Evolutionary conservation across 2,113 vertebrate genomes (phyloP), one percentile per base, ranked within the genome.

Genomic region (Clarias gariepinus): DNA sequence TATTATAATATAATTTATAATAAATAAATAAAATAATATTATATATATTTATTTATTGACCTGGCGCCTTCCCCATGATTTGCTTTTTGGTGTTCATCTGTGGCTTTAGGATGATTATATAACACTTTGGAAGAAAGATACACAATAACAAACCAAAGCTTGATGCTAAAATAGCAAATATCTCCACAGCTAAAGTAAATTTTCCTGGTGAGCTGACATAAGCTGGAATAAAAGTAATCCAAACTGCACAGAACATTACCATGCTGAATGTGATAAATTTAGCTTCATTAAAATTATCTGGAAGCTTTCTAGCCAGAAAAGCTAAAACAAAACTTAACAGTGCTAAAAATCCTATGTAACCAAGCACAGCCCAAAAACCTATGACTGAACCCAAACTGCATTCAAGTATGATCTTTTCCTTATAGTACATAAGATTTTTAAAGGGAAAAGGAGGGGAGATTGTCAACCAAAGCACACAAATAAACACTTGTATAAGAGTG

Each of bases 181-280:
- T 93, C 41, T 95, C 95, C 3, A 95, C 94, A 69, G 95, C 94
- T 15, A 95, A 94, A 61, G 94, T 95, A 57, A 94, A 94, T 85
- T 95, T 96, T 2, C 94, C 95, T 41, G 95, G 95, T 61, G 95
- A 95, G 85, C 95, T 96, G 85, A 95, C 91, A 90, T 95, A 95
- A 0, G 93, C 94, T 19, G 95, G 95, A n/a, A 95, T 95, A n/a
- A 95, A 95, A n/a, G 94, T 91, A 55, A 94, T 90, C 95, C 95
- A 96, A 0, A 95, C 95, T 8, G 93, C 91, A 87, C 93, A 95
- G 90, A 95, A 94, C 87, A 95, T 95, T 87, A 95, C 28, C 95
- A 95, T 96, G 90, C 95, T 95, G 19, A 95, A 95, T 5, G 95
- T 95, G 57, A 95, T 95, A 1, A 93, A 93, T 88, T 95, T 95